A percentile compares a stretch with the other conserved stretches of the same genome.
Conservation (phyloP, 2,113 vertebrate species). For the Engraulis encrasicolus region DNA sequence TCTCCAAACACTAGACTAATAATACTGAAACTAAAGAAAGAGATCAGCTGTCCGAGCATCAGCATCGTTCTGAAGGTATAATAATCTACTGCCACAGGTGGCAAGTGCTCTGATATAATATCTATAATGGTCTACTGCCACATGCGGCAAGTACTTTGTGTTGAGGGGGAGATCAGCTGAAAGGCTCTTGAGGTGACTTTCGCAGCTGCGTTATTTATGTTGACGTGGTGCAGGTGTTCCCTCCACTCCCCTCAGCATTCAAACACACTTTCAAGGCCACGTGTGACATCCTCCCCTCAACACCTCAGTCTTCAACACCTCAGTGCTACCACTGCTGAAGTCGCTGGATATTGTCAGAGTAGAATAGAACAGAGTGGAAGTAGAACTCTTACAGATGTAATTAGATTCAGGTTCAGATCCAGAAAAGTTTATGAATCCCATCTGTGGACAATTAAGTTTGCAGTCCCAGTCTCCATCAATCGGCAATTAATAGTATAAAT, state of each 20-base stretch:
- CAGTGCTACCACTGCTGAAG: background rate
- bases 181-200: background rate
- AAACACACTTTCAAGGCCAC: background rate
- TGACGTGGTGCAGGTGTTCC: background rate
- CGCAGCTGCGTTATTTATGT: background rate
- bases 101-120: too few species aligned
- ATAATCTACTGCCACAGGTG: background rate
- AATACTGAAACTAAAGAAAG: slow-evolving; percentile 54
- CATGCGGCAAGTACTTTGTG: background rate
- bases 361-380: too few species aligned
- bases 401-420: too few species aligned
- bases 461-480: too few species aligned
- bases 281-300: background rate
- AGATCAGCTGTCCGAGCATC: slow-evolving; percentile 68
- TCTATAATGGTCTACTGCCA: too few species aligned
- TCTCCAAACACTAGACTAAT: slow-evolving; percentile 64
- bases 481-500: too few species aligned
- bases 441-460: too few species aligned
- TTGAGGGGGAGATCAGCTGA: background rate
- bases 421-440: too few species aligned
- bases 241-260: background rate
- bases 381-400: too few species aligned
- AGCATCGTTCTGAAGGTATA: slow-evolving; percentile 68
- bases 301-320: background rate
- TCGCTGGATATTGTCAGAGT: too few species aligned